A percentile compares a stretch with the other conserved stretches of the same genome.
Conservation (phyloP, 2,888 invertebrate genomes). For the Pseudococcus viburni region DNA sequence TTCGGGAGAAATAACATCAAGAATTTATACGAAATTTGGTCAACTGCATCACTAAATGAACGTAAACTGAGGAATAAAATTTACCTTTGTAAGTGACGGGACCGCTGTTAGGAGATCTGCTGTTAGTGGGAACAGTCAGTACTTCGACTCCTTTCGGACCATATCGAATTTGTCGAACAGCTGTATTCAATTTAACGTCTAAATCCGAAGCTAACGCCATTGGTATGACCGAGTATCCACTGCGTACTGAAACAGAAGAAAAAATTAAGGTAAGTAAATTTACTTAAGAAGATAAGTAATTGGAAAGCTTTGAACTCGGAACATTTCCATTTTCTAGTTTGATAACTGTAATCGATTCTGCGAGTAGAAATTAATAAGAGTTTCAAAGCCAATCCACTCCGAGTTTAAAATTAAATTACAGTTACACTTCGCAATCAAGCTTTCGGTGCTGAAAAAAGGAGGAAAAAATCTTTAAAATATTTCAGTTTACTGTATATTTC, state of each 20-base stretch:
- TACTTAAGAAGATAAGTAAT: too few relatives aligned
- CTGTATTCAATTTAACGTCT: conserved; percentile 92
- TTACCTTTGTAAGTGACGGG: conserved; percentile 45
- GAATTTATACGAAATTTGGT: background rate
- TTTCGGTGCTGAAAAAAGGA: too few relatives aligned
- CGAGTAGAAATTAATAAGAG: background rate
- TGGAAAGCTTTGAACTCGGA: background rate
- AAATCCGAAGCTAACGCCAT: conserved; percentile 93
- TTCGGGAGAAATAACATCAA: background rate
- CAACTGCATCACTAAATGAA: too few relatives aligned
- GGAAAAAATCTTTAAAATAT: too few relatives aligned
- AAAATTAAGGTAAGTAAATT: too few relatives aligned
- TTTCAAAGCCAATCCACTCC: background rate
- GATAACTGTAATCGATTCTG: background rate
- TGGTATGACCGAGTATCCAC: conserved; percentile 97
- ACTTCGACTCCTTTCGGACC: conserved; percentile 74
- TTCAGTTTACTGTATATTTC: too few relatives aligned
- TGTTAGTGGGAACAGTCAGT: conserved; percentile 83
- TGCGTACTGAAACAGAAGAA: conserved; percentile 80
- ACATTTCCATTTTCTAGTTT: background rate
- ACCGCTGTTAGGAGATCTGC: conserved; percentile 71
- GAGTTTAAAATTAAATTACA: too few relatives aligned
- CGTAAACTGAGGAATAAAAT: background rate
- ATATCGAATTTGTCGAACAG: conserved; percentile 90
- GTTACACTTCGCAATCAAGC: too few relatives aligned